Base-by-base conservation (phyloP, 2,113 vertebrate species). In the Psettodes erumei region DNA sequence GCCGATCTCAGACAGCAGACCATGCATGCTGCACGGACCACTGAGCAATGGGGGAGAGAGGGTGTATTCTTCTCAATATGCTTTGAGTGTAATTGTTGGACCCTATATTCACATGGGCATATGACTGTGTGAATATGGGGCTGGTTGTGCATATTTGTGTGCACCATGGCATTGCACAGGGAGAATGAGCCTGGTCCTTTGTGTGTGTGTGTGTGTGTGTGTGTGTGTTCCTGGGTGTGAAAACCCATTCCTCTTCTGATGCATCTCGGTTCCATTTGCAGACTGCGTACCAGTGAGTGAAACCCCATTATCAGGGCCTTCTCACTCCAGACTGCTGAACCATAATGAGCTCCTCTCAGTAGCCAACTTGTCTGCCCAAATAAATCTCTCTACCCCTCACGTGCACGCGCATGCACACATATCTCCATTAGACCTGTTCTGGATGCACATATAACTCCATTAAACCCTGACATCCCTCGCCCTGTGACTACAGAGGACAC, bases 301-400 rank as follows among this genome's bases (percentile, higher is more conserved):
- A 93, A 93, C 86, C 81, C 89, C 84, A 91, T 93, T 92, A 92
- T 90, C 88, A 86, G 78, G 80, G 87, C 88, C 86, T 73, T 73
- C 76, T 83, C 58, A 80, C 86, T 87, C 80, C 86, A 86, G 90
- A 85, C 88, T 73, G 78, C 72, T 87, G 81, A 87, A 90, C 88
- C 87, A 82, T 92, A 93, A 94, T 93, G 89, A 94, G 92, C 87
- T 92, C 77, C 88, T 90, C 89, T 86, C 83, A 84, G 81, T 88
- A 83, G 85, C 77, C 89, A 87, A 86, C 87, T 90, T 91, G 91
- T 91, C 90, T 90, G 58, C 83, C 86, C 79, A 87, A 92, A 93
- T 93, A 93, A 91, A 92, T 93, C 88, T 91, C 77, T 84, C 74
- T 59, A 13, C 59, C 71, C 61, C 59, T 61, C 79, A 74, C 42